phyloP scores from a whole-genome alignment of 1,140 invertebrate genomes.

The Pygmarrhopalites habei region DNA sequence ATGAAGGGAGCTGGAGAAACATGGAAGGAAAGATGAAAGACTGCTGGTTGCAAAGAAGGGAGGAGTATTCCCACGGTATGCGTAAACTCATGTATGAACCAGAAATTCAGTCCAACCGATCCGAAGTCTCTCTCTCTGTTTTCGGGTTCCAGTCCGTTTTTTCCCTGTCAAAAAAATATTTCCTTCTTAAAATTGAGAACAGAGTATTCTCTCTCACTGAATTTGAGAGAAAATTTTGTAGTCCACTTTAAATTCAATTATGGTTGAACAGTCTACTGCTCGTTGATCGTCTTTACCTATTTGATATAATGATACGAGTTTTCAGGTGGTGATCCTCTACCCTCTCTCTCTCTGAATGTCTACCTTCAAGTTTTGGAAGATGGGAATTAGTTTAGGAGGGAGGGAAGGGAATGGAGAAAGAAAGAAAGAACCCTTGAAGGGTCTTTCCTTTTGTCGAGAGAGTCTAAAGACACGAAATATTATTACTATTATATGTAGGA shows the following conservation, averaged over 20 bases:
- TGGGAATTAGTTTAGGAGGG: too few relatives aligned
- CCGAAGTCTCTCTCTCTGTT: neutral
- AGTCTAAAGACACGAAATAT: too few relatives aligned
- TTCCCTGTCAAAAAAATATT: neutral
- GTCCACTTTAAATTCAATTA: too few relatives aligned
- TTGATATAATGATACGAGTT: too few relatives aligned
- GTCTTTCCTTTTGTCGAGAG: too few relatives aligned
- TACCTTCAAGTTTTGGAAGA: too few relatives aligned
- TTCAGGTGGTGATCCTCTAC: too few relatives aligned
- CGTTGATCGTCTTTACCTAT: too few relatives aligned
- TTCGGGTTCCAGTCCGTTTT: neutral
- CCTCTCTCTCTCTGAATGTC: too few relatives aligned
- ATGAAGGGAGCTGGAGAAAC: neutral
- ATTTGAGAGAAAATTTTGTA: neutral
- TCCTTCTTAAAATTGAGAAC: neutral
- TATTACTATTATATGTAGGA: too few relatives aligned
- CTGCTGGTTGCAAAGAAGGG: neutral
- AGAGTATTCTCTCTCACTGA: neutral
- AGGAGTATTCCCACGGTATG: constrained; percentile 15
- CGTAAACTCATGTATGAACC: neutral
- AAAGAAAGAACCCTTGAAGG: neutral
- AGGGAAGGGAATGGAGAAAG: neutral
- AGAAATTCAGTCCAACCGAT: neutral
- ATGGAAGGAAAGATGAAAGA: constrained; percentile 5
- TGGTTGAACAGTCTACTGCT: too few relatives aligned